Evolutionary conservation across 2,797 vertebrate genomes (phyloP), one percentile per base, ranked within the genome.

Genomic region (Miichthys miiuy): DNA sequence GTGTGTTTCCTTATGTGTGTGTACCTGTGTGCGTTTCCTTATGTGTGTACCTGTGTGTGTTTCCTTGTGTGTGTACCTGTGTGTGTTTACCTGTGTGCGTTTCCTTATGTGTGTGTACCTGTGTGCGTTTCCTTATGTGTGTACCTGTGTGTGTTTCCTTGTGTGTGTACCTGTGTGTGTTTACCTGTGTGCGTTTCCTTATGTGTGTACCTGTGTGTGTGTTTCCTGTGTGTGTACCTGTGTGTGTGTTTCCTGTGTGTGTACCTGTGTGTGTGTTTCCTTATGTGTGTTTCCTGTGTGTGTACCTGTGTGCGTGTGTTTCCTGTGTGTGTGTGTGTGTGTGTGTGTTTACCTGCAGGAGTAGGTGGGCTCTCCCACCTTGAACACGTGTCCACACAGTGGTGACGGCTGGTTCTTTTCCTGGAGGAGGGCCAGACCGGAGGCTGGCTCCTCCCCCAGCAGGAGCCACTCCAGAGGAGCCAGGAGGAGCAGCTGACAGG

Each of bases 291-390:
- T 0, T 12, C 13, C 4, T 58, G 6, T n/a, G 16, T 58, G 50
- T 76, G 25, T 61, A 7, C 41, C 3, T 50, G 11, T 42, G n/a
- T 67, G 57, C 38, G 23, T 67, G 57, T 44, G 30, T 6, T 30
- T 5, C 25, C 6, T 48, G 17, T n/a, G 12, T 68, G 38, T 61
- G 17, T 67, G 14, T 56, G 34, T 38, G 12, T 48, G 17, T 3
- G 41, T 17, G 21, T n/a, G 6, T 11, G 2, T 72, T 34, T 79
- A 99, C 98, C 98, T 99, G 98, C 98, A 99, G 81, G 97, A 99
- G 86, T 99, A 99, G 0, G 98, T 99, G 84, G 98, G 98, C 66
- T 99, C 97, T 68, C 98, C 98, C 77, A 99, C 97, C 95, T 98
- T 99, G 91, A 99, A 99, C 80, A 99, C 98, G 0, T 97, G 97